Base-by-base conservation (phyloP, 2,888 invertebrate species). In the Tineola bisselliella region DNA sequence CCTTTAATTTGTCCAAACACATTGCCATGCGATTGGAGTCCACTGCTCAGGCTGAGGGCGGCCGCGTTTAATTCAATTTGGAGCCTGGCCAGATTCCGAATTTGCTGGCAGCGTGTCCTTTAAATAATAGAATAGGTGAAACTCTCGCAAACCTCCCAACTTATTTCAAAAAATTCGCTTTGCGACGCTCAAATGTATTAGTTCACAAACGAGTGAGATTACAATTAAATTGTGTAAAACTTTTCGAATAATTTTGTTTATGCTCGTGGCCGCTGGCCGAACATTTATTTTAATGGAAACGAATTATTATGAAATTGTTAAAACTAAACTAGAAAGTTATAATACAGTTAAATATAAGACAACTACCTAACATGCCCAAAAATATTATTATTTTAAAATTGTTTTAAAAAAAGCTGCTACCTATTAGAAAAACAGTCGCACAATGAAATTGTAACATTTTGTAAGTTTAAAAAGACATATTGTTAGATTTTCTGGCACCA, bases 41-140 rank as follows among this genome's bases (percentile, higher is more conserved):
- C 75, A 33, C 33, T 17, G 33, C 33, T 58, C 58, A 31, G 66
- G 68, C 69, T 66, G 65, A 72, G 73, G 71, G 74, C 68, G 71
- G 70, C 72, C 73, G 70, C 78, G 76, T 81, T 84, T 81, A 80
- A 84, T 82, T 84, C 83, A 81, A 83, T 84, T 84, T 84, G 84
- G 84, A 79, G 65, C 67, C 64, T 68, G 68, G 83, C 84, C 84
- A 84, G 81, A 80, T 80, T 80, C 74, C 70, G 75, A 79, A 81
- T 81, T 79, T 75, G 79, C 79, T 78, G 75, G 75, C 74, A 70
- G 71, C 75, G 69, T 76, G 78, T 79, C 79, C 77, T 74, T 77
- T 80, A 81, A 82, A 81, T 81, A 81, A 81, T 79, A 81, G 75
- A 81, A 79, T 73, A 76, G 76, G 73, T 67, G 70, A 43, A 33